These are phyloP conservation scores for Campodea augens DNA, from an alignment of 1,140 invertebrate genomes.

Conservation along the genomic window DNA sequence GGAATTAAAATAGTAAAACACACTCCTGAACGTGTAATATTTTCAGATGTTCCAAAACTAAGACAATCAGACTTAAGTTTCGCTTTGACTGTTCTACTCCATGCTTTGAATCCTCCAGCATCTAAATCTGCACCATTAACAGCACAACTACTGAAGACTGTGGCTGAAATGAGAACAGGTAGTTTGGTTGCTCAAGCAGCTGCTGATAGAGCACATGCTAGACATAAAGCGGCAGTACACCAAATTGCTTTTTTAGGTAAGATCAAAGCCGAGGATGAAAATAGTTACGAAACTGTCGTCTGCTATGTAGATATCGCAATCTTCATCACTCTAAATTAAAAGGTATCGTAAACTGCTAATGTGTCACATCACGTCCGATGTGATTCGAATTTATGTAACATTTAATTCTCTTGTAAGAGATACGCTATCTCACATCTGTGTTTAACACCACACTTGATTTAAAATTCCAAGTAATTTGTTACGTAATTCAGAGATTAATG, in stretches of 20 bases:
- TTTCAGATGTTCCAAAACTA: conserved; percentile 65
- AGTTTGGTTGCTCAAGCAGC: conserved; percentile 31
- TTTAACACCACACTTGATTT: no score
- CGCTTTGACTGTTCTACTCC: conserved; percentile 70
- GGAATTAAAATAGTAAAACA: background rate
- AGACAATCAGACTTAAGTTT: conserved; percentile 77
- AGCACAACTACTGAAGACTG: conserved; percentile 39
- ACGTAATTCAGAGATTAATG: no score
- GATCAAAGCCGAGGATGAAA: no score
- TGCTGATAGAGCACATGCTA: background rate
- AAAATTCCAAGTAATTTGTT: no score
- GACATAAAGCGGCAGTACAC: conserved; percentile 29
- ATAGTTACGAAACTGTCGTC: no score
- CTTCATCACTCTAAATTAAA: no score
- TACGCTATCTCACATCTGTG: no score
- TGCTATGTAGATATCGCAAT: no score
- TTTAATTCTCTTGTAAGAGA: no score
- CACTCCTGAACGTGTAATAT: conserved; percentile 5
- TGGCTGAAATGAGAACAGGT: conserved; percentile 45
- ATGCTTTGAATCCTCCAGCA: conserved; percentile 60
- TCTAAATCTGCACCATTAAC: conserved; percentile 38
- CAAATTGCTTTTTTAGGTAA: conserved; percentile 70
- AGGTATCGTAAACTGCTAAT: no score
- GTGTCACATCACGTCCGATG: no score
- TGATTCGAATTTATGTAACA: no score